phyloP scores from a whole-genome alignment of 2,797 vertebrate genomes.

The Urosaurus nigricauda region DNA sequence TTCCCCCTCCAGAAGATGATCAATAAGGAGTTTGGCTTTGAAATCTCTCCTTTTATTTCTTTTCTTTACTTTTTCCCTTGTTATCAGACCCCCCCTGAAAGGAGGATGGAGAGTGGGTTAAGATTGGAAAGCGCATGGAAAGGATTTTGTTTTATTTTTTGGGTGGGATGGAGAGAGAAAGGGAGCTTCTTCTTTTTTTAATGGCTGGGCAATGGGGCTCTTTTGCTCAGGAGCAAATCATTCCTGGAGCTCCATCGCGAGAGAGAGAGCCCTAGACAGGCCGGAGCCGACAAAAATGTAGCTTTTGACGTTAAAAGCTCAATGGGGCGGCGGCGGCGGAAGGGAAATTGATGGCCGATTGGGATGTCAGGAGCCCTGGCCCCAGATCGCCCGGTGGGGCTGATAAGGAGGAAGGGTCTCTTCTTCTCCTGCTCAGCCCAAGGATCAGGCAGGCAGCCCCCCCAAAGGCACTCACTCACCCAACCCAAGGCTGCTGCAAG shows the following conservation, averaged over 20 bases:
- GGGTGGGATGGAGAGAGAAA: neutral
- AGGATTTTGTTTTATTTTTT: neutral
- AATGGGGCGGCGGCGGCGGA: conserved; percentile 77
- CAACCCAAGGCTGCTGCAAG: no score
- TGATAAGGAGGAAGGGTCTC: conserved; percentile 72
- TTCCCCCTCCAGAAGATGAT: neutral
- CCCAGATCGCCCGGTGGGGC: conserved; percentile 68
- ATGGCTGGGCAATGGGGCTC: conserved; percentile 81
- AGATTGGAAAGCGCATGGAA: neutral
- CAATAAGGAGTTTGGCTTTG: neutral
- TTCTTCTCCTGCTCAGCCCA: no score
- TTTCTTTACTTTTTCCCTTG: no score
- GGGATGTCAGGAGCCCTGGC: conserved; percentile 80
- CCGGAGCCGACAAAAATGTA: conserved; percentile 89
- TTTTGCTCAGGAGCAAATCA: conserved; percentile 81
- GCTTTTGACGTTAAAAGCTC: conserved; percentile 89
- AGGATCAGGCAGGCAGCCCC: no score
- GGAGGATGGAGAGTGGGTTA: neutral
- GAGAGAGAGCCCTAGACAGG: conserved; percentile 85
- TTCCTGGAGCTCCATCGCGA: conserved; percentile 81
- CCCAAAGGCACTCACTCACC: no score
- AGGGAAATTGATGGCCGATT: conserved; percentile 85
- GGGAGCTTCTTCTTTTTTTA: conserved; percentile 76
- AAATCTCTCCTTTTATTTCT: neutral
- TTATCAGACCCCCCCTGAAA: conserved; percentile 5